Evolutionary conservation across 1,140 invertebrate species (phyloP).

Genomic region (Diorhabda elongata): DNA sequence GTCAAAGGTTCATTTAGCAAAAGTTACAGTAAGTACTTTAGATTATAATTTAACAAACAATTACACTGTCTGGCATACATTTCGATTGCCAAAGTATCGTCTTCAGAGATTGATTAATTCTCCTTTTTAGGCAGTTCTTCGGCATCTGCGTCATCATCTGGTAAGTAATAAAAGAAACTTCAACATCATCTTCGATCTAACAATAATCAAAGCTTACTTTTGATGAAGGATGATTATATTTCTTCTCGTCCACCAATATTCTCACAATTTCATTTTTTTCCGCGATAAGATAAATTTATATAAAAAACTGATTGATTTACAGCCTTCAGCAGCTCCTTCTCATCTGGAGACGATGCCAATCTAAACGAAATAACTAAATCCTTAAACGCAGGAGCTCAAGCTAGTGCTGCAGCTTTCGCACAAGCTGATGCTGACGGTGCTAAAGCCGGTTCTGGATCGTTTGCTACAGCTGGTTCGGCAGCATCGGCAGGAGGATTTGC

Average conservation of each 20-base stretch:
- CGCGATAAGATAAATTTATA: no score
- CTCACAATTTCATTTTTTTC: no score
- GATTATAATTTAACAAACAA: neutral
- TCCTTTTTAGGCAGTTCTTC: neutral
- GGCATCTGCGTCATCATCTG: neutral
- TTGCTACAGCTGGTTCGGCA: neutral
- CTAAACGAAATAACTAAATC: neutral
- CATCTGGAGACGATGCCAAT: neutral
- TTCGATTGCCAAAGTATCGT: no score
- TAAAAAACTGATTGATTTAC: neutral
- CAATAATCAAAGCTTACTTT: no score
- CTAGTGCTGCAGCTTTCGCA: neutral
- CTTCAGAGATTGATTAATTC: no score
- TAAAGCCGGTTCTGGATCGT: neutral
- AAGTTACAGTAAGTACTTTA: neutral
- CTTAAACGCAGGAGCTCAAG: neutral
- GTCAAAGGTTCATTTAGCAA: neutral
- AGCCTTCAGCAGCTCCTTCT: neutral
- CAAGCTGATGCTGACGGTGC: neutral
- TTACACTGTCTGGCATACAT: neutral
- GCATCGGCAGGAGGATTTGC: neutral
- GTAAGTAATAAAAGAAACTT: neutral
- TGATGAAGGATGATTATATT: no score
- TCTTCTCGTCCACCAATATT: no score
- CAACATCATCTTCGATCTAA: neutral